Conservation (phyloP, 2,888 invertebrate genomes). For the Nematopogon swammerdamellus region DNA sequence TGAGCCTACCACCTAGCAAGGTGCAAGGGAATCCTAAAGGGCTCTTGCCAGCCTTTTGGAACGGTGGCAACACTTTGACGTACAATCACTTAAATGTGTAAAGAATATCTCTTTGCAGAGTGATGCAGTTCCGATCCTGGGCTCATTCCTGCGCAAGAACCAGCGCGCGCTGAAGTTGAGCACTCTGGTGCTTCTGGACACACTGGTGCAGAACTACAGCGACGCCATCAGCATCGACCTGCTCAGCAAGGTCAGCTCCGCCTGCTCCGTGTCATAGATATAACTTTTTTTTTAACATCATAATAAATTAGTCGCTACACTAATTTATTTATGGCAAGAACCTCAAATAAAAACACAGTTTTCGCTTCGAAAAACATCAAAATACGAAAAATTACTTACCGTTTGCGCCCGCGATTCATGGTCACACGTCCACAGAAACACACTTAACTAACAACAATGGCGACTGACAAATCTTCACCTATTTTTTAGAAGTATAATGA, state of each 20-base stretch:
- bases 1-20: too few relatives aligned
- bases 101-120: conserved; percentile 49
- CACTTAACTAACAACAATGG: too few relatives aligned
- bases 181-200: conserved; percentile 86
- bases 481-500: too few relatives aligned
- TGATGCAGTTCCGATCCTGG: conserved; percentile 88
- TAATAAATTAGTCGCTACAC: background rate
- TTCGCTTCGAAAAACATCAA: background rate
- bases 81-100: background rate
- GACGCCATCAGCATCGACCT: conserved; percentile 65
- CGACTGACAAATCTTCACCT: too few relatives aligned
- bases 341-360: too few relatives aligned
- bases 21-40: background rate
- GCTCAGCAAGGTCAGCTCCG: conserved; percentile 60
- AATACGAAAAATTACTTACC: too few relatives aligned
- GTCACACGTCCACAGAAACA: too few relatives aligned
- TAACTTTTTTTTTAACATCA: conserved; percentile 6
- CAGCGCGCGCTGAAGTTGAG: conserved; percentile 91
- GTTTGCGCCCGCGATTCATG: too few relatives aligned
- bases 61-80: too few relatives aligned
- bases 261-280: too few relatives aligned
- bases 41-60: background rate
- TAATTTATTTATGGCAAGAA: background rate
- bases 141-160: conserved; percentile 94
- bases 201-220: conserved; percentile 86